Evolutionary conservation across 35 echinoderm and acorn worm species (phyloP).

Genomic region (Eucidaris tribuloides): DNA sequence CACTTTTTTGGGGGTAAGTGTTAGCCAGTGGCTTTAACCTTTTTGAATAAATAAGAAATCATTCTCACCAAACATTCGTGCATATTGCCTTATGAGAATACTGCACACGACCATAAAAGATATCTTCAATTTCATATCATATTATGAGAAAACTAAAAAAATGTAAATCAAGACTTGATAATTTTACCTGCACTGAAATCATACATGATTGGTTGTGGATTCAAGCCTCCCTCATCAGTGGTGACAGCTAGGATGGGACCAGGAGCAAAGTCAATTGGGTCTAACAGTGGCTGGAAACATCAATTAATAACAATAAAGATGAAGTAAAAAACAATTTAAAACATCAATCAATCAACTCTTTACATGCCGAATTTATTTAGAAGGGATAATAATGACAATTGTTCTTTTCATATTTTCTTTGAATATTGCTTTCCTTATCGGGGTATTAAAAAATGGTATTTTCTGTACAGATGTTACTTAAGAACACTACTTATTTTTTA

Average conservation of each 20-base stretch:
- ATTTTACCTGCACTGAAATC: slow-evolving; percentile 29
- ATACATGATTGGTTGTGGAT: slow-evolving; percentile 26
- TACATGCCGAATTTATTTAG: no score
- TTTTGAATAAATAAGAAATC: not conserved
- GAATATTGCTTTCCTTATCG: no score
- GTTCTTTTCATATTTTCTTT: no score
- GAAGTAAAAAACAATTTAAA: no score
- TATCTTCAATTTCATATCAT: not conserved
- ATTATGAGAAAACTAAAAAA: not conserved
- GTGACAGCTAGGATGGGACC: slow-evolving; percentile 37
- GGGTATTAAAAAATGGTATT: no score
- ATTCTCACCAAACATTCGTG: not conserved
- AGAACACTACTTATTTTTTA: no score
- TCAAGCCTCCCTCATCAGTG: slow-evolving; percentile 29
- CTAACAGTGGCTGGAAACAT: slow-evolving; percentile 10
- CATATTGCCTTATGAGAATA: not conserved
- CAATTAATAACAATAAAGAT: no score
- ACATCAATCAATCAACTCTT: no score
- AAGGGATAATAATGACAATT: no score
- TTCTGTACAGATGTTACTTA: no score
- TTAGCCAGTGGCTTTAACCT: no score
- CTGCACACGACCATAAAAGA: not conserved
- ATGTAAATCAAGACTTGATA: not conserved
- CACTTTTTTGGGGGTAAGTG: no score
- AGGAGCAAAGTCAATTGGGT: slow-evolving; percentile 40